Conservation (phyloP, 2,888 invertebrate genomes). For the Lepetodrilus schrolli region DNA sequence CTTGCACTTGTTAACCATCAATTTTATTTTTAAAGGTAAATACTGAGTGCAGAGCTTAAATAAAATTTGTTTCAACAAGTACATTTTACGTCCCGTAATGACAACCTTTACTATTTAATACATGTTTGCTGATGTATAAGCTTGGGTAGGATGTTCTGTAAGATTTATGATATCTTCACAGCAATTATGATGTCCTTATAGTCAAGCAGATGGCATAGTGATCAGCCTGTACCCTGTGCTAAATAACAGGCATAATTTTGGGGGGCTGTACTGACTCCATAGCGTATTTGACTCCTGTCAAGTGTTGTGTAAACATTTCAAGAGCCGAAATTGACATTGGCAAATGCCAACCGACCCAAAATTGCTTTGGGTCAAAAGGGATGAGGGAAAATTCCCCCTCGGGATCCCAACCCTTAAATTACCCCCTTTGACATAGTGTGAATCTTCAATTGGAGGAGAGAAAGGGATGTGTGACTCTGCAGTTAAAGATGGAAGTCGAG, state of each 20-base stretch:
- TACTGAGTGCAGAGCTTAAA: no score
- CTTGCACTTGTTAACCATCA: no score
- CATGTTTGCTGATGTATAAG: not conserved
- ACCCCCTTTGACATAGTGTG: not conserved
- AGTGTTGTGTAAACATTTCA: slow-evolving; percentile 13
- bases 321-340: not conserved
- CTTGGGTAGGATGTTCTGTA: not conserved
- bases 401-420: not conserved
- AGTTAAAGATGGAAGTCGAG: not conserved
- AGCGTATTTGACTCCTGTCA: not conserved
- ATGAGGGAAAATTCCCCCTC: not conserved
- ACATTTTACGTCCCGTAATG: not conserved
- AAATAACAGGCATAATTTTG: not conserved
- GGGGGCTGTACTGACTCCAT: not conserved
- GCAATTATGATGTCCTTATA: no score
- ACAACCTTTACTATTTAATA: not conserved
- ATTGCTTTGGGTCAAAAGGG: not conserved
- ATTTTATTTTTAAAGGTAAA: no score
- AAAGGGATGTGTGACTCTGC: not conserved
- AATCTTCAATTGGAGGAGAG: slow-evolving; percentile 1
- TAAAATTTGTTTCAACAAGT: not conserved
- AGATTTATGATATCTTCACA: not conserved
- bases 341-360: not conserved
- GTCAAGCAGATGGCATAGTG: not conserved
- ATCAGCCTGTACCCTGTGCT: no score